A percentile compares a stretch with the other conserved stretches of the same genome.
Conservation (phyloP, 2,113 vertebrate species). For the Nematolebias whitei region DNA sequence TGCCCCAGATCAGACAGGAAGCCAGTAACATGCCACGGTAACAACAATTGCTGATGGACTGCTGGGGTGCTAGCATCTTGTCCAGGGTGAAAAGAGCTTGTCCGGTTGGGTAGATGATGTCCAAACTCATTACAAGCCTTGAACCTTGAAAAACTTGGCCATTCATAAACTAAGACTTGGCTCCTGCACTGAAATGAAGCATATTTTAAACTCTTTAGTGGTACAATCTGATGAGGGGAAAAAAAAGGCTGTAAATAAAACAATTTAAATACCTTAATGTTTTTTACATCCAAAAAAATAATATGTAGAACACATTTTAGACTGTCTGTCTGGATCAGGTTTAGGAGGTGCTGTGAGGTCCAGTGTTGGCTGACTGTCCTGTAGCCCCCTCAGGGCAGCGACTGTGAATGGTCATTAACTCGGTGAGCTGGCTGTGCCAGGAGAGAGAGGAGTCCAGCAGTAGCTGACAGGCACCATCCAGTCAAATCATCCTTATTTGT, state of each 20-base stretch:
- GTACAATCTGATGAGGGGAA: slow-evolving; percentile 1
- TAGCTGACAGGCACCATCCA: slow-evolving; percentile 65
- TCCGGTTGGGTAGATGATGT: slow-evolving; percentile 50
- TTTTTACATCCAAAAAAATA: slow-evolving; percentile 22
- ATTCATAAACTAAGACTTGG: slow-evolving; percentile 26
- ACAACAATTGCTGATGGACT: slow-evolving; percentile 72
- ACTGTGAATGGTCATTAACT: slow-evolving; percentile 68
- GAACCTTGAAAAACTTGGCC: slow-evolving; percentile 40
- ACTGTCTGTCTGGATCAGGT: slow-evolving; percentile 51
- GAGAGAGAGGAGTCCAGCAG: slow-evolving; percentile 47
- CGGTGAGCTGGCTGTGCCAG: slow-evolving; percentile 54
- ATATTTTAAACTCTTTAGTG: slow-evolving; percentile 5
- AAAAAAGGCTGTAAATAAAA: slow-evolving; percentile 33
- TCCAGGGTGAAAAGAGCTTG: slow-evolving; percentile 58
- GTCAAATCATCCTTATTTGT: slow-evolving; percentile 47
- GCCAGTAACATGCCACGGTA: slow-evolving; percentile 74
- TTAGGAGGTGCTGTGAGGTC: slow-evolving; percentile 50
- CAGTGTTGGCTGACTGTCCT: slow-evolving; percentile 57
- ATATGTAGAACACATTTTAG: slow-evolving; percentile 39
- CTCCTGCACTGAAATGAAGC: slow-evolving; percentile 47
- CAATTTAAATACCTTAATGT: slow-evolving; percentile 29
- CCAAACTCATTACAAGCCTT: slow-evolving; percentile 52
- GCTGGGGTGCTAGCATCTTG: slow-evolving; percentile 70
- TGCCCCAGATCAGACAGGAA: slow-evolving; percentile 59
- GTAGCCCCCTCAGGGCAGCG: slow-evolving; percentile 52